Percentiles rank a stretch among this genome's conserved stretches.
phyloP scores from a whole-genome alignment of 2,797 vertebrate genomes.

The Lepidocolaptes lacrymiger region DNA sequence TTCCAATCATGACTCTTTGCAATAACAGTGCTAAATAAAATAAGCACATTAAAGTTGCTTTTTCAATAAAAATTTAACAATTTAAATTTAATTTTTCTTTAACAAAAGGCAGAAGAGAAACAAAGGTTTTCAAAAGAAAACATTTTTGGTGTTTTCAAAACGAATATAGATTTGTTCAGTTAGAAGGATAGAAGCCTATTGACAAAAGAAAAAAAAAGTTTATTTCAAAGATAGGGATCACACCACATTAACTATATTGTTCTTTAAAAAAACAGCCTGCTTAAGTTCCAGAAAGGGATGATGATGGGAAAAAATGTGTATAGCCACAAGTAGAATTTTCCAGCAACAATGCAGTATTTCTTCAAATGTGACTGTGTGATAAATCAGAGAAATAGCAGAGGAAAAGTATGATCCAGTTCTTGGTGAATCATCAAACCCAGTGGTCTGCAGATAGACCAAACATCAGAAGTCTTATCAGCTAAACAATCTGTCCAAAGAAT shows the following conservation, averaged over 20 bases:
- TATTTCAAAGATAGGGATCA: background rate
- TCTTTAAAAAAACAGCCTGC: background rate
- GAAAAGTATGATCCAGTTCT: slow-evolving; percentile 1
- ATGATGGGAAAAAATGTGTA: slow-evolving; percentile 5
- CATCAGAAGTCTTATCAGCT: background rate
- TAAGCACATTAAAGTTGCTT: background rate
- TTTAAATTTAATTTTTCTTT: too few relatives aligned
- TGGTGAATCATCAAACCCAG: slow-evolving; percentile 2
- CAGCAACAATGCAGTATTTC: background rate
- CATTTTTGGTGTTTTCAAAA: background rate
- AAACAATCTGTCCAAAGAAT: background rate
- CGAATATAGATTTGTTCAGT: background rate
- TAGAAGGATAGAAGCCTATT: background rate
- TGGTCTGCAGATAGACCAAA: slow-evolving; percentile 15
- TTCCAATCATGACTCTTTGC: background rate
- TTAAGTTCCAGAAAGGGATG: slow-evolving; percentile 21
- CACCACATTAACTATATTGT: background rate
- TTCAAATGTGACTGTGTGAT: background rate
- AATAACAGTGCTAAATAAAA: background rate
- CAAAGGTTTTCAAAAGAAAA: background rate
- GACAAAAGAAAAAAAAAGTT: background rate
- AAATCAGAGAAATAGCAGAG: slow-evolving; percentile 16
- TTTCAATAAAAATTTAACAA: background rate
- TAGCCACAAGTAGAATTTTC: background rate
- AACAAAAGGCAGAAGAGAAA: background rate